phyloP scores from a whole-genome alignment of 1,140 invertebrate species.

The Bombus sibiricus region DNA sequence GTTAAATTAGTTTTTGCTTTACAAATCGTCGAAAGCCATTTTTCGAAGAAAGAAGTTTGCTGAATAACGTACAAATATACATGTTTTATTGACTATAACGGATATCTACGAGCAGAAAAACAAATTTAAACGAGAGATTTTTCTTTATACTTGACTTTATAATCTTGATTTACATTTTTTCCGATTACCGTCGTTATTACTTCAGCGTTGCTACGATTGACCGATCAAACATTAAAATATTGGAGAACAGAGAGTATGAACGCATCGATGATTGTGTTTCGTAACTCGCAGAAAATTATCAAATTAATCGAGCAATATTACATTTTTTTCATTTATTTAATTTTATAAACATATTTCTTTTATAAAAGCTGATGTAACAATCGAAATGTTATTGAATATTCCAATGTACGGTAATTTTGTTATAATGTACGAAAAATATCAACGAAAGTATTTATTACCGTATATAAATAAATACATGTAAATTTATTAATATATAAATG shows the following conservation, averaged over 20 bases:
- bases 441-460: too few species aligned
- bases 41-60: too few species aligned
- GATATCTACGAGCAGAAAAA: not conserved
- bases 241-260: not conserved
- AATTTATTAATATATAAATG: too few species aligned
- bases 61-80: not conserved
- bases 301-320: not conserved
- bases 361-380: too few species aligned
- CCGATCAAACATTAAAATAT: not conserved
- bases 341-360: not conserved
- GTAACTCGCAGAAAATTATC: not conserved
- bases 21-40: too few species aligned
- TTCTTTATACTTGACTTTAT: not conserved
- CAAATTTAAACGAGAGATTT: not conserved
- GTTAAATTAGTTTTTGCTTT: too few species aligned
- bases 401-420: not conserved
- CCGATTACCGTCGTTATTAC: not conserved
- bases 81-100: not conserved
- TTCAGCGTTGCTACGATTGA: not conserved
- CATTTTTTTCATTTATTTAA: not conserved
- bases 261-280: not conserved
- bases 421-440: not conserved
- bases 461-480: too few species aligned
- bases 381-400: not conserved
- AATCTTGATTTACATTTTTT: too few species aligned